Percentiles rank a stretch among this genome's conserved stretches.
phyloP scores from a whole-genome alignment of 2,888 invertebrate species.

The Ophion ellenae region DNA sequence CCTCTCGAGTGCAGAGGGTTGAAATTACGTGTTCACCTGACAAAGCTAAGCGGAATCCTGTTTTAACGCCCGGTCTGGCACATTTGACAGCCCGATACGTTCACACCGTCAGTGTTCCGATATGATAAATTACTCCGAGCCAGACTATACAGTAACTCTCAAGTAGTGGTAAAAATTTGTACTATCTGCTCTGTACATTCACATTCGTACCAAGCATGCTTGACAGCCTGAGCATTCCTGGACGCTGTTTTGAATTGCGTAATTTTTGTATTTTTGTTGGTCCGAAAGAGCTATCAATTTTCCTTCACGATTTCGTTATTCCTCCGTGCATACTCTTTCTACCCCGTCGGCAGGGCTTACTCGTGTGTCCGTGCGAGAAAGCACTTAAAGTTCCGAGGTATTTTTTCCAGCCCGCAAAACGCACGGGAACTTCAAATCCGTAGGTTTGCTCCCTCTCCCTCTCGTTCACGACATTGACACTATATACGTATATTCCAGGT shows the following conservation, averaged over 20 bases:
- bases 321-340: background rate
- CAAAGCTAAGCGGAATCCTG: too few relatives aligned
- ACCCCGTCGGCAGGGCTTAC: conserved; percentile 1
- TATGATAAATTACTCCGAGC: too few relatives aligned
- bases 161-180: too few relatives aligned
- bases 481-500: conserved; percentile 75
- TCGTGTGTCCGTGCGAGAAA: conserved; percentile 34
- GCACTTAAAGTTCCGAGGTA: conserved; percentile 58
- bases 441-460: conserved; percentile 14
- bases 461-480: conserved; percentile 35
- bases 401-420: conserved; percentile 49
- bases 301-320: conserved; percentile 26
- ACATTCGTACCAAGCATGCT: too few relatives aligned
- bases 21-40: too few relatives aligned
- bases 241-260: background rate
- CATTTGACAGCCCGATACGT: too few relatives aligned
- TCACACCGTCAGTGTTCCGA: too few relatives aligned
- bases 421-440: conserved; percentile 17
- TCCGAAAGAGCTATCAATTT: conserved; percentile 33
- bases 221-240: too few relatives aligned
- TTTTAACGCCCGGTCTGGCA: too few relatives aligned
- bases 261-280: background rate
- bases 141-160: too few relatives aligned
- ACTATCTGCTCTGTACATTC: too few relatives aligned
- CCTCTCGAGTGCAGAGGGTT: too few relatives aligned